These are phyloP conservation scores for Sinella curviseta DNA, from an alignment of 1,140 invertebrate species.

Conservation along the genomic window DNA sequence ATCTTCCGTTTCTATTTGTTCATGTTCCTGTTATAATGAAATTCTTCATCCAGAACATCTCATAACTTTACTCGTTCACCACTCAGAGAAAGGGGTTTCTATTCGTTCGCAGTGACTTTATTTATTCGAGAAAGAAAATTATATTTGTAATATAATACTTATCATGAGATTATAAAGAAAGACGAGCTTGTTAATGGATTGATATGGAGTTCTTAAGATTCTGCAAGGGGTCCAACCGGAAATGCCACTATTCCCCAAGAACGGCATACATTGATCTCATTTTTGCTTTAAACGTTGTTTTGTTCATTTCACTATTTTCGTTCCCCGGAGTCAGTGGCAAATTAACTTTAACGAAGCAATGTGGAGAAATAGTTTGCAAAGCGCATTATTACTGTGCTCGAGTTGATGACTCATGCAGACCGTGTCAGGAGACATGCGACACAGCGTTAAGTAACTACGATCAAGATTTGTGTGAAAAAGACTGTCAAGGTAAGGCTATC, in stretches of 20 bases:
- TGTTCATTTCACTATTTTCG: not conserved
- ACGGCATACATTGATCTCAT: slow-evolving; percentile 14
- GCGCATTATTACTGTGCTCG: slow-evolving; percentile 17
- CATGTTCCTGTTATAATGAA: too few species aligned
- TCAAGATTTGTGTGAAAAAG: slow-evolving; percentile 8
- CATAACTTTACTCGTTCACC: too few species aligned
- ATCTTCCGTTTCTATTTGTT: too few species aligned
- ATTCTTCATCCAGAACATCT: too few species aligned
- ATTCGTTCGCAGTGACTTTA: too few species aligned
- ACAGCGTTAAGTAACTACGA: not conserved
- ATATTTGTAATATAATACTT: too few species aligned
- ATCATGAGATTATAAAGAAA: too few species aligned
- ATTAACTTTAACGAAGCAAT: slow-evolving; percentile 15
- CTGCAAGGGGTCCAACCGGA: too few species aligned
- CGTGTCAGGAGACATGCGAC: slow-evolving; percentile 23
- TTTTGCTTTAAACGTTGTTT: not conserved
- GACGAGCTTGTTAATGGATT: too few species aligned
- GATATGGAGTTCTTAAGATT: too few species aligned
- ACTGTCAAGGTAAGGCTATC: slow-evolving; percentile 18
- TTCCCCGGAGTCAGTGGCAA: not conserved
- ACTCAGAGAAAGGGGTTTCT: too few species aligned
- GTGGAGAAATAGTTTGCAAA: slow-evolving; percentile 24
- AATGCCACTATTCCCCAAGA: not conserved
- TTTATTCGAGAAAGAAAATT: too few species aligned
- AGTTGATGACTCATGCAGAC: slow-evolving; percentile 10